Percentiles rank a stretch among this genome's conserved stretches.
These are phyloP conservation scores for Drosophila athabasca DNA, from an alignment of 1,140 invertebrate genomes.

Conservation along the genomic window DNA sequence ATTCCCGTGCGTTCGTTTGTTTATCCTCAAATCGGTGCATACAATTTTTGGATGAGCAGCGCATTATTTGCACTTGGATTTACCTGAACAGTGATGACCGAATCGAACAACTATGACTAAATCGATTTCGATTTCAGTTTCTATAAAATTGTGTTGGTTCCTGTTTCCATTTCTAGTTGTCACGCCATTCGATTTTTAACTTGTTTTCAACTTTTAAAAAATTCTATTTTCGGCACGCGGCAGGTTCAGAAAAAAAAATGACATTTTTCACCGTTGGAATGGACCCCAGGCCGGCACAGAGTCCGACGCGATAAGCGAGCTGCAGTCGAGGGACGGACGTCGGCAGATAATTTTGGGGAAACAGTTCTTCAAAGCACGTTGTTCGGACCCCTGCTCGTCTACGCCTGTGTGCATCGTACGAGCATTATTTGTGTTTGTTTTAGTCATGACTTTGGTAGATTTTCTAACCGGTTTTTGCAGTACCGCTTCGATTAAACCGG, in stretches of 20 bases:
- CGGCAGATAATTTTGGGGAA: neutral
- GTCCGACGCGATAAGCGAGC: too few relatives aligned
- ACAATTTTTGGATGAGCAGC: too few relatives aligned
- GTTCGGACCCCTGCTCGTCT: neutral
- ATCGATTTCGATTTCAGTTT: neutral
- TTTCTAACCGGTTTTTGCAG: constrained; percentile 74
- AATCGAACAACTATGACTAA: too few relatives aligned
- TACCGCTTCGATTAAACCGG: constrained; percentile 61
- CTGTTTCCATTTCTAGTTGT: constrained; percentile 24
- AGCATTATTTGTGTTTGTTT: constrained; percentile 59
- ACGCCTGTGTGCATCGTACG: constrained; percentile 32
- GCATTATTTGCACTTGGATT: too few relatives aligned
- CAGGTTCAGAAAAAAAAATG: constrained; percentile 30
- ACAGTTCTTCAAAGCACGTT: neutral
- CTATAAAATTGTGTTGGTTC: constrained; percentile 2
- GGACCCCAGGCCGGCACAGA: too few relatives aligned
- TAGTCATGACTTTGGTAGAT: constrained; percentile 70
- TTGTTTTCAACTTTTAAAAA: constrained; percentile 10
- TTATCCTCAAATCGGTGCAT: too few relatives aligned
- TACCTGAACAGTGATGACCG: too few relatives aligned
- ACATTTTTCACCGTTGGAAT: neutral
- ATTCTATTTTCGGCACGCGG: constrained; percentile 26
- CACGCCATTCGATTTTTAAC: constrained; percentile 12
- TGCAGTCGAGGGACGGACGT: neutral
- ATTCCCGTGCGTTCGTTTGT: too few relatives aligned